Percentiles rank a stretch among this genome's conserved stretches.
phyloP scores from a whole-genome alignment of 2,888 invertebrate genomes.

The Cryptocephalus moraei region DNA sequence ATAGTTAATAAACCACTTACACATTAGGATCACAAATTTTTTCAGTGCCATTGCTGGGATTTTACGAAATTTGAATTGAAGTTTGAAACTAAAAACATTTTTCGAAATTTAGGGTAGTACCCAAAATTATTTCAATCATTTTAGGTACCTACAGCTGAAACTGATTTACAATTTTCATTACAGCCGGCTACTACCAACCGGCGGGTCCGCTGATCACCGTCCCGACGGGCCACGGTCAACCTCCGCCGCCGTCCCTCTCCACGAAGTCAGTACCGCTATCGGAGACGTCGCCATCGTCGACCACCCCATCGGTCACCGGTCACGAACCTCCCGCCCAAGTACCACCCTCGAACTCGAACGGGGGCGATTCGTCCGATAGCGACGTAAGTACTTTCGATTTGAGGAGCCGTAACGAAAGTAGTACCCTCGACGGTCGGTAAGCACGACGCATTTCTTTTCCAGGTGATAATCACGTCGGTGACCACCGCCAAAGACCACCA shows the following conservation, averaged over 20 bases:
- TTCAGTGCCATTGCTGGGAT: no score
- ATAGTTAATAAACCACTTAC: no score
- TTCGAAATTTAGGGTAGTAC: no score
- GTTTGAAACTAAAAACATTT: no score
- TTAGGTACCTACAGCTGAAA: no score
- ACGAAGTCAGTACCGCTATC: constrained; percentile 32
- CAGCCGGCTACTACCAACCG: constrained; percentile 80
- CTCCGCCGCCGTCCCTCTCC: constrained; percentile 32
- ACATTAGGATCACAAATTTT: no score
- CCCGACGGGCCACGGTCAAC: constrained; percentile 35
- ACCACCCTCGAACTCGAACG: constrained; percentile 32
- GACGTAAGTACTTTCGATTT: constrained; percentile 28
- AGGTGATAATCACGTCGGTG: constrained; percentile 38
- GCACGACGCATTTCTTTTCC: no score
- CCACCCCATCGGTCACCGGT: constrained; percentile 41
- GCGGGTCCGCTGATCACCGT: constrained; percentile 81
- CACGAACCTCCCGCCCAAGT: constrained; percentile 32
- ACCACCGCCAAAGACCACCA: constrained; percentile 30
- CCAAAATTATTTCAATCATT: no score
- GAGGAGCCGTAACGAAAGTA: no score
- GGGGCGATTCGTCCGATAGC: constrained; percentile 38
- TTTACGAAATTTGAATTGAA: no score
- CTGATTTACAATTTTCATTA: constrained; percentile 18
- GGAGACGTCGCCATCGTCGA: constrained; percentile 39
- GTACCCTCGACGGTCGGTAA: no score